Evolutionary conservation across 2,113 vertebrate genomes (phyloP), one percentile per base, ranked within the genome.

Genomic region (Rhinolophus sinicus): DNA sequence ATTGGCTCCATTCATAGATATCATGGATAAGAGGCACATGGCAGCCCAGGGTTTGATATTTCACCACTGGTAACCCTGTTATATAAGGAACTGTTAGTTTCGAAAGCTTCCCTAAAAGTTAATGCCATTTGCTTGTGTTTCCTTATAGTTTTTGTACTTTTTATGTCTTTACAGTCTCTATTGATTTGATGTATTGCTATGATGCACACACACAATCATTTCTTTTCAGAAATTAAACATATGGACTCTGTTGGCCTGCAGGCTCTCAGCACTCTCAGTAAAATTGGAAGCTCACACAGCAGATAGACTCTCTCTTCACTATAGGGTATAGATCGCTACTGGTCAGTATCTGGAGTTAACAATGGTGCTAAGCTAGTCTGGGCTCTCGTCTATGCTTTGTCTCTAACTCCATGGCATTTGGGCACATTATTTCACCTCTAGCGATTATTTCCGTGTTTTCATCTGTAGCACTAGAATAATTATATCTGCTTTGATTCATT

Each of bases 401-500:
- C 35, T 84, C 19, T 90, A 89, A 76, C 69, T 97, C 52, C 44
- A 21, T 81, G n/a, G 64, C 87, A 93, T 16, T 52, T 76, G 72
- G n/a, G 64, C 28, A 67, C n/a, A 54, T 85, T 92, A 81, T 87
- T 81, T 96, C 44, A 81, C 76, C 64, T 97, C 64, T 90, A 15
- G 84, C 93, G 65, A 95, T 95, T 97, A 94, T 95, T 97, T 95
- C 52, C 77, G 52, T 87, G 62, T 92, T 96, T 96, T 94, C 47
- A 78, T 94, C 94, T 81, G 54, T 64, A 62, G 47, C 35, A 38
- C 80, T 96, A 87, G 93, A 97, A 96, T 98, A 98, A 96, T 97
- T 95, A 72, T 90, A 87, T 96, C 76, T 88, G 76, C 60, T 90
- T 97, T 98, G 94, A 98, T 97, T 96, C 95, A 98, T 78, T 97